phyloP scores from a whole-genome alignment of 1,140 invertebrate species.

The Apocrypta bakeri region DNA sequence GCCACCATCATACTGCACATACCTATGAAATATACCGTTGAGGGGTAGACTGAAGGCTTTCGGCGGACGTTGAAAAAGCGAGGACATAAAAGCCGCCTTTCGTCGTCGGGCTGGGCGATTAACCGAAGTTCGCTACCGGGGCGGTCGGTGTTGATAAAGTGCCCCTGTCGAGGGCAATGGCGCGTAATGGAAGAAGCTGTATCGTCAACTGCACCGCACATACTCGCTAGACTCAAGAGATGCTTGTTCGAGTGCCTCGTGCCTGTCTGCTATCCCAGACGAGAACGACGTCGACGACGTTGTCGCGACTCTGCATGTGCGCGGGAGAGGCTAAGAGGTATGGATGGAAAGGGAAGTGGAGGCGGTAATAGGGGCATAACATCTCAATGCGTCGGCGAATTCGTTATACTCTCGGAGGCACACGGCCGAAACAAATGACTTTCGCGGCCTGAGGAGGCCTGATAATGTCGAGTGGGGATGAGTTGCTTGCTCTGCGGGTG shows the following conservation, averaged over 20 bases:
- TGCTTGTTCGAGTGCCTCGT: conserved; percentile 8
- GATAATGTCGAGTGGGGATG: not conserved
- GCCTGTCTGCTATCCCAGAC: not conserved
- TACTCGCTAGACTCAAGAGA: not conserved
- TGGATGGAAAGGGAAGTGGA: not conserved
- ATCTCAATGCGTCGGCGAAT: conserved; percentile 19
- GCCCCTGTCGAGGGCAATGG: conserved; percentile 64
- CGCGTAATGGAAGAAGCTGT: conserved; percentile 59
- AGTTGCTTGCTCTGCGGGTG: not conserved
- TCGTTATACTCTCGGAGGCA: not conserved
- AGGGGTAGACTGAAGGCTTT: conserved; percentile 12
- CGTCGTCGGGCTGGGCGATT: conserved; percentile 27
- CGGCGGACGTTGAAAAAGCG: conserved; percentile 37
- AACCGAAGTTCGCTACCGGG: conserved; percentile 31
- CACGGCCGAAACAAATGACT: not conserved
- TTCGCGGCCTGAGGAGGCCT: not conserved
- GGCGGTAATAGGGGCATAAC: not conserved
- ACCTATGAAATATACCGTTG: conserved; percentile 14
- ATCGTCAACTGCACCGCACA: conserved; percentile 40
- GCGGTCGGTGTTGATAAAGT: conserved; percentile 60
- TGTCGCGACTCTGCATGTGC: not conserved
- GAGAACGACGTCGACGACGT: not conserved
- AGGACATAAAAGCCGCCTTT: not conserved
- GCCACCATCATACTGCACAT: not conserved
- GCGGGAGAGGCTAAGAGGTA: not conserved